Evolutionary conservation across 2,888 invertebrate genomes (phyloP).

Genomic region (Sericinus montela): DNA sequence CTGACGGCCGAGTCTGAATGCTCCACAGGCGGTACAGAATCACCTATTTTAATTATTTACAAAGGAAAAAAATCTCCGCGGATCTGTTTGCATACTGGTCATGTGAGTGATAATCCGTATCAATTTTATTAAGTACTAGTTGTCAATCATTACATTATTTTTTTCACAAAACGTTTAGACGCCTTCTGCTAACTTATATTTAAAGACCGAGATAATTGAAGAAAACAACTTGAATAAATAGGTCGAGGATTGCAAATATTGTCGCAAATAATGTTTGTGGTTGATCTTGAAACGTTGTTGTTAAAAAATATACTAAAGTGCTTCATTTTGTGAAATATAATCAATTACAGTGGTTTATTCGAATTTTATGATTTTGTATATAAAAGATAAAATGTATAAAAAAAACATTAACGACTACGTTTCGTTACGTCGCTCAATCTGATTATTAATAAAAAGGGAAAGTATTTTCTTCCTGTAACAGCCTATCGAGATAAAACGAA

Average conservation of each 20-base stretch:
- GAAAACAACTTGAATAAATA: not conserved
- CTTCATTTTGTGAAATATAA: no score
- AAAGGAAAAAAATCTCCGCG: constrained; percentile 1
- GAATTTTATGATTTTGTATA: no score
- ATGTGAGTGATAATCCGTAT: constrained; percentile 18
- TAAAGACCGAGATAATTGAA: not conserved
- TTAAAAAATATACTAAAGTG: no score
- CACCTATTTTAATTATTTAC: constrained; percentile 16
- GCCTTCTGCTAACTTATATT: constrained; percentile 1
- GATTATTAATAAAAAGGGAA: no score
- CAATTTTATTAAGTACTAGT: constrained; percentile 1
- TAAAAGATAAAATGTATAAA: no score
- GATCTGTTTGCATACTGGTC: constrained; percentile 2
- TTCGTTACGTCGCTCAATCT: no score
- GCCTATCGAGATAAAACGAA: no score
- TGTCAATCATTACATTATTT: constrained; percentile 1
- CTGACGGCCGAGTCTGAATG: constrained; percentile 11
- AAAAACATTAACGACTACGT: no score
- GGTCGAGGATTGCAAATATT: constrained; percentile 1
- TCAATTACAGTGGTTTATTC: no score
- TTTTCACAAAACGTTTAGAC: constrained; percentile 1
- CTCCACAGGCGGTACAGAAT: not conserved
- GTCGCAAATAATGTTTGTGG: no score
- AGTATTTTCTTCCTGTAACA: no score
- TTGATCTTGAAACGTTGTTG: no score